Evolutionary conservation across 2,113 vertebrate species (phyloP), one percentile per base, ranked within the genome.

Genomic region (Astur gentilis): DNA sequence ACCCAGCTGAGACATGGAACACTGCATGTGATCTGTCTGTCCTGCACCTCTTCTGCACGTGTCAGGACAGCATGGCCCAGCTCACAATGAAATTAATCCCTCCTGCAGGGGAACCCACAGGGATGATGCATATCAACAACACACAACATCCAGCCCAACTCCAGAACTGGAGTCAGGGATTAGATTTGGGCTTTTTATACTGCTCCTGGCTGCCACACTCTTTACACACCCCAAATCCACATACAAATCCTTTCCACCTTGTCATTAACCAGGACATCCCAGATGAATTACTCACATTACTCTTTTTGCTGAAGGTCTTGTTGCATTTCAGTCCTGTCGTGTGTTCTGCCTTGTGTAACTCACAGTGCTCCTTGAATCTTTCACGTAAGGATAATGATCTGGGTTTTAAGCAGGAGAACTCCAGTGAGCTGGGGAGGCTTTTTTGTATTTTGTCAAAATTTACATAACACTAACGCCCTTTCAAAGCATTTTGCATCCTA

Each of bases 281-380:
- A 67, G 65, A 92, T 55, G 7, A 69, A 77, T 87, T 72, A 97
- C 97, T 94, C 58, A 98, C 97, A 29, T 96, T 75, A 42, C 10
- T 31, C 25, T 93, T 26, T 54, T 79, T 40, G 62, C 44, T 38
- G 86, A 97, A 95, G 61, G 5, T 72, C 80, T 96, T 85, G 44
- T 26, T 69, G 58, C 96, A 97, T 27, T 44, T 96, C 70, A 69
- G 76, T 61, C 81, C 89, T 15, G 92, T 83, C 16, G 6, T 29
- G 18, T 77, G 75, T 38, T 96, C 93, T 86, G 60, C 57, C 42
- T 78, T 87, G 21, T 12, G 31, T 50, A 97, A 52, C 12, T 95
- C 19, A 65, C 94, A 97, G 26, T 45, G 14, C 57, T 96, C 27
- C 42, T 47, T 89, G 17, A 0, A 4, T 25, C 52, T 34, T 85